A percentile compares a stretch with the other conserved stretches of the same genome.
phyloP scores from a whole-genome alignment of 2,888 invertebrate species.

The Drepanosiphum platanoidis region DNA sequence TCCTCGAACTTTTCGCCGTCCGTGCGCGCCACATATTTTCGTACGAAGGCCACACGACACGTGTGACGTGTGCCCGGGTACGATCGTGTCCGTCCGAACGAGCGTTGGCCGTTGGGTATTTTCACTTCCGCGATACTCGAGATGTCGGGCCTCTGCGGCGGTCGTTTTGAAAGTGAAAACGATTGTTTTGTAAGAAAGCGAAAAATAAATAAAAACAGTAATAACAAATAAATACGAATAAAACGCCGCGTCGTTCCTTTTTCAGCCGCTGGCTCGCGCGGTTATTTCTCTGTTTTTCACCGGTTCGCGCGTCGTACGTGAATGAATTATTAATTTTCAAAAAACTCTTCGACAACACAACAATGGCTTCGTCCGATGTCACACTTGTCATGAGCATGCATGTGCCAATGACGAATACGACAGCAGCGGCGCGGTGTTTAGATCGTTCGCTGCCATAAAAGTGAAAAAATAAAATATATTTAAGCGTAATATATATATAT shows the following conservation, averaged over 20 bases:
- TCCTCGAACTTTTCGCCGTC: slow-evolving; percentile 34
- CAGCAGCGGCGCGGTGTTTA: neutral
- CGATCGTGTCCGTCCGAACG: neutral
- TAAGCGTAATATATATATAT: neutral
- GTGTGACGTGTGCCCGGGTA: too few species aligned
- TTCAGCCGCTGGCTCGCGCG: neutral
- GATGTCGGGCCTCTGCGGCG: neutral
- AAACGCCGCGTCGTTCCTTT: slow-evolving; percentile 24
- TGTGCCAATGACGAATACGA: neutral
- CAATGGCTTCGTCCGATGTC: slow-evolving; percentile 22
- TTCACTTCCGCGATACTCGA: slow-evolving; percentile 49
- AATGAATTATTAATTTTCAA: slow-evolving; percentile 57
- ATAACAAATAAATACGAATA: slow-evolving; percentile 11
- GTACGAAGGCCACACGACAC: too few species aligned
- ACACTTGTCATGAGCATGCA: slow-evolving; percentile 28
- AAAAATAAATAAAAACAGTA: slow-evolving; percentile 10
- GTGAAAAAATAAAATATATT: slow-evolving; percentile 16
- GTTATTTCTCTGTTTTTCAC: slow-evolving; percentile 31
- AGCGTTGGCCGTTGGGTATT: neutral
- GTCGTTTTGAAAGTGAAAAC: slow-evolving; percentile 57
- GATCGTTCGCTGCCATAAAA: neutral
- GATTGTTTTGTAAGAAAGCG: slow-evolving; percentile 58
- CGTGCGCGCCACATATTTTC: neutral
- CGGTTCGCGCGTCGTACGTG: neutral
- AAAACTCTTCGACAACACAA: slow-evolving; percentile 25